Evolutionary conservation across 2,888 invertebrate species (phyloP).

Genomic region (Conus canariensis): DNA sequence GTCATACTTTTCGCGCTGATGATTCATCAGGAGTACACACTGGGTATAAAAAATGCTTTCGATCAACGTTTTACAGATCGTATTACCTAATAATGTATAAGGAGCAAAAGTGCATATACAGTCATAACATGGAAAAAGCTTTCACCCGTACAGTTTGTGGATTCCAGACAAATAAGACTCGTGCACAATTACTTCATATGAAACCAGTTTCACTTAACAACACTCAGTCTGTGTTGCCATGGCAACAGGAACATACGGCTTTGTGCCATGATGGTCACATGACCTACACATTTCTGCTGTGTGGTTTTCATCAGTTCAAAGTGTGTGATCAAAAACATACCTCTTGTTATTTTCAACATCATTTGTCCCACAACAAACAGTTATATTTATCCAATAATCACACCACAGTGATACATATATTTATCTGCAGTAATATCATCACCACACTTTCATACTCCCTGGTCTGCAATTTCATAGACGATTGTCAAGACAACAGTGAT

Average conservation of each 20-base stretch:
- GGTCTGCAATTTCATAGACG: not conserved
- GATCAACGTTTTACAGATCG: too few relatives aligned
- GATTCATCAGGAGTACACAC: too few relatives aligned
- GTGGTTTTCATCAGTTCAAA: not conserved
- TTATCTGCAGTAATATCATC: not conserved
- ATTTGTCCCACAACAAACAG: not conserved
- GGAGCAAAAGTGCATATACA: not conserved
- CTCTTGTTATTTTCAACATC: not conserved
- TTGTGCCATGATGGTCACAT: not conserved
- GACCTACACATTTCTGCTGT: not conserved
- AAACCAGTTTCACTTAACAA: not conserved
- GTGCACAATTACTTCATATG: too few relatives aligned
- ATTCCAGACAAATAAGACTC: not conserved
- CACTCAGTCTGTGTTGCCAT: not conserved
- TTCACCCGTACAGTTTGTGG: not conserved
- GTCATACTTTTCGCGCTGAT: too few relatives aligned
- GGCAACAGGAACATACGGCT: too few relatives aligned
- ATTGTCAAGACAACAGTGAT: conserved; percentile 6
- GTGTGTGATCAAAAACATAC: not conserved
- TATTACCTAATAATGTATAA: too few relatives aligned
- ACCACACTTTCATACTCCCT: not conserved
- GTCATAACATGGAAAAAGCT: not conserved
- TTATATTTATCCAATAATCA: not conserved
- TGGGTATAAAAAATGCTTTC: not conserved
- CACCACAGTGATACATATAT: not conserved